Evolutionary conservation across 2,888 invertebrate genomes (phyloP), one percentile per base, ranked within the genome.

Genomic region (Globia sparganii): DNA sequence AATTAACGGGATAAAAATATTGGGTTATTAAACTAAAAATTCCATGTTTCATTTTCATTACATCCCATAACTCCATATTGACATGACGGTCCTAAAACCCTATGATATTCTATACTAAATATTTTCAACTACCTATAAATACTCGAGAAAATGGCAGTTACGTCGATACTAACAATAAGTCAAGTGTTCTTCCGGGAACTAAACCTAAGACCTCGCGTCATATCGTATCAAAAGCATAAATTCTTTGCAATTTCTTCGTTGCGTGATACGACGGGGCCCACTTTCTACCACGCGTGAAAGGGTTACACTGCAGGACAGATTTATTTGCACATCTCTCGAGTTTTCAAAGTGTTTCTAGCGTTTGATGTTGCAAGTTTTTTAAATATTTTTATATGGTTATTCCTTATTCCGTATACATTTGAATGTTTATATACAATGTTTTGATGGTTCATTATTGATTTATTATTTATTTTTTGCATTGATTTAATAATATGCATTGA

Each of bases 211-310:
- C 94, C 92, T 89, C 90, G 88, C 90, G 85, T 93, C 93, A 94
- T 93, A 94, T 93, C 92, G 93, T 93, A 93, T 94, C 93, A 93
- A 93, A 94, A 94, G 93, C 95, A 95, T 96, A 96, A 96, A 96
- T 96, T 96, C 96, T 96, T 96, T 96, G 93, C 95, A 92, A 96
- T 96, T 96, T 94, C 95, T 96, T 95, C 90, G 93, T 96, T 95
- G 96, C 96, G 96, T 96, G 96, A 93, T 94, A 91, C 90, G 87
- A 89, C 91, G 93, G 94, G 94, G 93, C 94, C 95, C 93, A 96
- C 96, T 96, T 96, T 96, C 96, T 95, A 96, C 93, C 95, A 96
- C 96, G 96, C 96, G 96, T 96, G 95, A 93, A 95, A 95, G 94
- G 94, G 91, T 87, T 95, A 92, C 92, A 94, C 85, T 92, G 89